A percentile compares a stretch with the other conserved stretches of the same genome.
Conservation (phyloP, 2,888 invertebrate species). For the Ornithoptera priamus region DNA sequence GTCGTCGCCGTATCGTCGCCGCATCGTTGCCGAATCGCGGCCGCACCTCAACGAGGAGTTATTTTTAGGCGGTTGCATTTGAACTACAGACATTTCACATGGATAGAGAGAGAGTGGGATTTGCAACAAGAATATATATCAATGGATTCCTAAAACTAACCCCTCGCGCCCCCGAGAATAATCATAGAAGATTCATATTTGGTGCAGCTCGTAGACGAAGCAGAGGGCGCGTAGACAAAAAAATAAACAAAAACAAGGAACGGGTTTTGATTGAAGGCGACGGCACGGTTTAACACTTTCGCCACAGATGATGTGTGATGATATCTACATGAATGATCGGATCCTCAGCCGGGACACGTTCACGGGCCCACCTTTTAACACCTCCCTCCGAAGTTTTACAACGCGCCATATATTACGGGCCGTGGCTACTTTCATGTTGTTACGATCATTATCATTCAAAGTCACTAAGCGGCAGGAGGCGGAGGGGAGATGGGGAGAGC, state of each 20-base stretch:
- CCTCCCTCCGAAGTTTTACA: constrained; percentile 77
- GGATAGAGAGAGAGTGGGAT: no score
- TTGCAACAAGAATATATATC: no score
- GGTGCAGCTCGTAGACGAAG: constrained; percentile 51
- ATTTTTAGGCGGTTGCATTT: constrained; percentile 37
- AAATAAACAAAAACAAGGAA: constrained; percentile 49
- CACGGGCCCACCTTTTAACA: constrained; percentile 73
- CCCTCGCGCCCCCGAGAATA: background rate
- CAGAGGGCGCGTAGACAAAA: constrained; percentile 44
- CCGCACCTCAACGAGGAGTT: constrained; percentile 46
- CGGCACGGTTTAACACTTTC: constrained; percentile 65
- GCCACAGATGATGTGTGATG: constrained; percentile 75
- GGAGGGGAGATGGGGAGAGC: no score
- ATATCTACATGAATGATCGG: constrained; percentile 77
- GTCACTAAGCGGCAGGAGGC: constrained; percentile 49
- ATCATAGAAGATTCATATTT: constrained; percentile 30
- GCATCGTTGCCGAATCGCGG: constrained; percentile 15
- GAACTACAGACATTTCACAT: constrained; percentile 40
- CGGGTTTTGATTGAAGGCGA: constrained; percentile 59
- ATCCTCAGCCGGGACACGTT: constrained; percentile 75
- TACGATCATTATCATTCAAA: constrained; percentile 77
- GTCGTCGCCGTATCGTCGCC: constrained; percentile 26
- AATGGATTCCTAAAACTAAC: no score
- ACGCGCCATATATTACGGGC: constrained; percentile 72
- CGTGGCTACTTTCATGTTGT: constrained; percentile 75